Evolutionary conservation across 2,888 invertebrate genomes (phyloP), one percentile per base, ranked within the genome.

Genomic region (Eugnorisma glareosa): DNA sequence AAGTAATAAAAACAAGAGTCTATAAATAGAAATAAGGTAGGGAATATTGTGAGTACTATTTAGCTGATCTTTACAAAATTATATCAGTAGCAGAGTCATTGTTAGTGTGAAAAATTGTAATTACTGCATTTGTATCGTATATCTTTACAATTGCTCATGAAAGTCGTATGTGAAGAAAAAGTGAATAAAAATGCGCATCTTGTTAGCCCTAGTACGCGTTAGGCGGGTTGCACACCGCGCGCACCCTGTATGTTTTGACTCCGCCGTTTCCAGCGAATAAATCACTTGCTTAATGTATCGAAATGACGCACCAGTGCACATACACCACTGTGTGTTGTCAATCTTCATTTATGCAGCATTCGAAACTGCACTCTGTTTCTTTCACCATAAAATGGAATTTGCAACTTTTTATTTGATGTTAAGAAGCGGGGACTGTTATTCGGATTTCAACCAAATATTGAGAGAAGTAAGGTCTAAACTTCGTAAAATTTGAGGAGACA

Each of bases 241-340:
- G 86, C 83, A 87, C 92, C 92, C 94, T 90, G 92, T 91, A 91
- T 96, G 96, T 96, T 96, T 93, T 96, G 96, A 96, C 95, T 95
- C 92, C 90, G 90, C 89, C 91, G 94, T 91, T 94, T 95, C 95
- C 94, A 94, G 92, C 90, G 91, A 91, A 95, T 96, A 96, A 94
- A 96, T 96, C 96, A 96, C 96, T 91, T 91, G 94, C 91, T 94
- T 96, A 96, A 96, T 96, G 96, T 96, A 96, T 95, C 96, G 96
- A 94, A 93, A 95, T 95, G 94, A 95, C 93, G 93, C 93, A 93
- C 92, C 93, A 90, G 91, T 91, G 86, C 87, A 83, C 90, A 85
- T 82, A 86, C 85, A 82, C 73, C 64, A 67, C 79, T 91, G 93
- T 94, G 93, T 92, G 89, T 82, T 86, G 87, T 92, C 85, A 91